Conservation (phyloP, 1,140 invertebrate genomes). For the Geopemphigus sp. region DNA sequence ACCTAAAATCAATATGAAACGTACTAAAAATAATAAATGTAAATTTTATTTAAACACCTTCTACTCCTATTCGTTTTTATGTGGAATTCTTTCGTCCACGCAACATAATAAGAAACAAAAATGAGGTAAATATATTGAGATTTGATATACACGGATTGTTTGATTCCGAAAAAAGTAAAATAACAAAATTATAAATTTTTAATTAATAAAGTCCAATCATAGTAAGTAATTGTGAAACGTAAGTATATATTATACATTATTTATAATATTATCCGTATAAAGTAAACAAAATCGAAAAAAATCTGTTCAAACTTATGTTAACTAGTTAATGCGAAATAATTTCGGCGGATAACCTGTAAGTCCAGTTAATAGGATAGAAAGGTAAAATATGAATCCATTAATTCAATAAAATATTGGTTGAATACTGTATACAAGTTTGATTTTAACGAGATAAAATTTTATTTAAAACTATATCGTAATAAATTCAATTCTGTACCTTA, state of each 20-base stretch:
- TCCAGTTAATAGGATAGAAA: slow-evolving; percentile 5
- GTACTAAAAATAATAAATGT: background rate
- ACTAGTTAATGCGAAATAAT: background rate
- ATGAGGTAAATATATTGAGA: background rate
- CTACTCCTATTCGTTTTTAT: no score
- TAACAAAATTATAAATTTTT: no score
- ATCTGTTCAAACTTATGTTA: background rate
- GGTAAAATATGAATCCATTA: background rate
- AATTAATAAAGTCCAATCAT: no score
- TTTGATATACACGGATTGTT: no score
- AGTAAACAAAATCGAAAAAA: background rate
- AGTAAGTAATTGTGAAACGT: no score
- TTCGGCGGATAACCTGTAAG: slow-evolving; percentile 11
- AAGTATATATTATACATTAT: no score
- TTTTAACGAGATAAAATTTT: slow-evolving; percentile 26
- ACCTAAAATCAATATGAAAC: background rate
- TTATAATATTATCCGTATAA: no score
- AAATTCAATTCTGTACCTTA: background rate
- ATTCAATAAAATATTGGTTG: background rate
- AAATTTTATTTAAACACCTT: background rate
- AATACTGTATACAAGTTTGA: background rate
- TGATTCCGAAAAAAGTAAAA: no score
- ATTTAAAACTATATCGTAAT: background rate
- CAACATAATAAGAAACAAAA: background rate
- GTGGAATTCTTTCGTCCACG: background rate